Base-by-base conservation (phyloP, 2,888 invertebrate species). In the Marronus borbonicus region DNA sequence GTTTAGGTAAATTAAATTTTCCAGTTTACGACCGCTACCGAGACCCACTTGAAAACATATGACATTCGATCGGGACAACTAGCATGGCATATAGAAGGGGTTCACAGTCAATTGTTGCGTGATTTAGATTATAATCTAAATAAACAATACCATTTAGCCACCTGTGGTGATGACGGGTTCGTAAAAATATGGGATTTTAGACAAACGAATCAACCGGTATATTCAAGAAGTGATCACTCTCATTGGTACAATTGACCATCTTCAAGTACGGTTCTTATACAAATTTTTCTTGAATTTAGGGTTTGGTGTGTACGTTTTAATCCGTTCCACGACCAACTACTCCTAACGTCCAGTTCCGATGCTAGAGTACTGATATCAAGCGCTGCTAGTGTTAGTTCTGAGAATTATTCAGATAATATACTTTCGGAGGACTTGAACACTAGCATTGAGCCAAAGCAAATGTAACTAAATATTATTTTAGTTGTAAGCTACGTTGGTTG, bases 51-150 rank as follows among this genome's bases (percentile, higher is more conserved):
- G 77, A 93, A 94, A 81, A 96, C 97, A 1, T 98, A 95, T 90
- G 98, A 99, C 88, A 92, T 97, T 0, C 90, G 98, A 65, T 90
- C 91, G 0, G 94, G 94, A 83, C 93, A 94, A 83, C 89, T 92
- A 0, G 93, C 94, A 0, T 98, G 97, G 95, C 90, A 90, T 82
- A 94, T 99, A 82, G 95, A 96, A 80, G 83, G 85, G 76, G 96
- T 97, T 2, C 98, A 99, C 89, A 92, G 94, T 20, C 97, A 98
- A 87, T 91, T 96, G 55, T 94, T 97, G 80, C 91, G 98, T 76
- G 97, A 98, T 86, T 88, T 99, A 55, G 99, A 99, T 89, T 98
- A 98, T 86, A 99, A 99, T 89, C 96, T 98, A n/a, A 99, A 99
- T 89, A 95, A 96, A 88, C 98, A 98, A 85, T 98, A 98, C 86